A percentile compares a stretch with the other conserved stretches of the same genome.
Conservation (phyloP, 2,113 vertebrate species). For the Piaya cayana region DNA sequence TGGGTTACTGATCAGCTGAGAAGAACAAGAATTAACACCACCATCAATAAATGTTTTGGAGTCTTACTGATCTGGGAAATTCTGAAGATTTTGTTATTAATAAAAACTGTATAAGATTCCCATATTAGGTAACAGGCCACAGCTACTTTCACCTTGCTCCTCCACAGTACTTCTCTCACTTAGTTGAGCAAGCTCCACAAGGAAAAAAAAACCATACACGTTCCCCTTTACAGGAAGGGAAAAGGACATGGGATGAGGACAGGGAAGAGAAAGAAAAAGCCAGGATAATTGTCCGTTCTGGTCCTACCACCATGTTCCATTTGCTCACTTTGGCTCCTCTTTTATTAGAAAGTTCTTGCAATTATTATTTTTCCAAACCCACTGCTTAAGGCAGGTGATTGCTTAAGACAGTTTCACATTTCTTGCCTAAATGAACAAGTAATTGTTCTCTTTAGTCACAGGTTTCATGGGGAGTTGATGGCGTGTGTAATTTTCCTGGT, state of each 20-base stretch:
- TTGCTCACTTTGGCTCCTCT: neutral
- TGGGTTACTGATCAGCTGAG: neutral
- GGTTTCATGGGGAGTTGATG: neutral
- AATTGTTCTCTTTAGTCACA: constrained; percentile 12
- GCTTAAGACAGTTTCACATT: constrained; percentile 10
- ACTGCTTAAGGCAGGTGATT: neutral
- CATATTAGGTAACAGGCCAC: neutral
- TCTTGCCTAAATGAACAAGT: neutral
- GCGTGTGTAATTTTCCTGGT: constrained; percentile 16
- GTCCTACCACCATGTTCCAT: neutral
- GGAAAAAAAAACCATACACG: neutral
- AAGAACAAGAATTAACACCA: neutral
- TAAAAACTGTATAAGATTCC: neutral
- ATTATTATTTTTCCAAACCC: neutral
- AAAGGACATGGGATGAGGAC: neutral
- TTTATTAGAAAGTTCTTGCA: neutral
- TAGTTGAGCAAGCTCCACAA: neutral
- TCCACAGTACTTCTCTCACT: neutral
- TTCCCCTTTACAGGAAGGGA: neutral
- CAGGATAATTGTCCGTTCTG: neutral
- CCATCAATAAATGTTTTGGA: neutral
- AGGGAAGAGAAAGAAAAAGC: neutral
- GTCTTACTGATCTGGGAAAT: neutral
- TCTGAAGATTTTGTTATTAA: neutral
- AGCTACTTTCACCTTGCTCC: neutral